These are phyloP conservation scores for Drosophila virilis DNA, from an alignment of 1,140 invertebrate genomes.

Conservation along the genomic window DNA sequence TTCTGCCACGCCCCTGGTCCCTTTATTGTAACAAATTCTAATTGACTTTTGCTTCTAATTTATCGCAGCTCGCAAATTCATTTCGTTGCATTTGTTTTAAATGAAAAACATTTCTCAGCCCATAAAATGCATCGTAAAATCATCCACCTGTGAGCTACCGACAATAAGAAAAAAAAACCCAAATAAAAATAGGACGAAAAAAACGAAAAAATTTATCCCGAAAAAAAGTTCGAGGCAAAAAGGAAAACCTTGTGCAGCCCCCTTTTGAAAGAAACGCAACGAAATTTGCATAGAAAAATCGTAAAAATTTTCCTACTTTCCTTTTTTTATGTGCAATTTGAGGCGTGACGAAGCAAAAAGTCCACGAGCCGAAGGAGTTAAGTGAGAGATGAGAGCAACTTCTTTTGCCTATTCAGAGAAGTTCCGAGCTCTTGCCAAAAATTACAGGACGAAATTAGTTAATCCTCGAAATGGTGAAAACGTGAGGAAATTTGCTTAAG, in stretches of 20 bases:
- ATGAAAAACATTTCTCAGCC: conserved; percentile 61
- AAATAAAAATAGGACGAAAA: neutral
- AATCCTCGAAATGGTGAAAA: conserved; percentile 48
- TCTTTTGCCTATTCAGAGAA: conserved; percentile 14
- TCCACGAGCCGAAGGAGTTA: conserved; percentile 45
- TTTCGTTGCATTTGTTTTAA: conserved; percentile 38
- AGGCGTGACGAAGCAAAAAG: conserved; percentile 61
- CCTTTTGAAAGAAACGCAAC: neutral
- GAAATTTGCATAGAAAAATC: conserved; percentile 75
- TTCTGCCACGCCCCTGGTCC: neutral
- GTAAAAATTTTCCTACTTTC: conserved; percentile 62
- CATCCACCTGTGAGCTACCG: conserved; percentile 58
- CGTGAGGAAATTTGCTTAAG: conserved; percentile 46
- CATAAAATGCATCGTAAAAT: conserved; percentile 66
- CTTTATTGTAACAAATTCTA: conserved; percentile 50
- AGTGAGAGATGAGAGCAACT: conserved; percentile 20
- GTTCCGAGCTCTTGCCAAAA: conserved; percentile 21
- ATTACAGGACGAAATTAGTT: conserved; percentile 57
- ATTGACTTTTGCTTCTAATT: conserved; percentile 55
- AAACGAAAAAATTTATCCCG: conserved; percentile 20
- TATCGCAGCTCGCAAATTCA: conserved; percentile 33
- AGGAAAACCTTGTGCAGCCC: conserved; percentile 11
- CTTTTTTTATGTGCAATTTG: conserved; percentile 54
- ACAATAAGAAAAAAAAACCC: conserved; percentile 1
- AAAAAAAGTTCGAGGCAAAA: conserved; percentile 19